Conservation (phyloP, 2,797 vertebrate species). For the Heteromormyrus szaboi region DNA sequence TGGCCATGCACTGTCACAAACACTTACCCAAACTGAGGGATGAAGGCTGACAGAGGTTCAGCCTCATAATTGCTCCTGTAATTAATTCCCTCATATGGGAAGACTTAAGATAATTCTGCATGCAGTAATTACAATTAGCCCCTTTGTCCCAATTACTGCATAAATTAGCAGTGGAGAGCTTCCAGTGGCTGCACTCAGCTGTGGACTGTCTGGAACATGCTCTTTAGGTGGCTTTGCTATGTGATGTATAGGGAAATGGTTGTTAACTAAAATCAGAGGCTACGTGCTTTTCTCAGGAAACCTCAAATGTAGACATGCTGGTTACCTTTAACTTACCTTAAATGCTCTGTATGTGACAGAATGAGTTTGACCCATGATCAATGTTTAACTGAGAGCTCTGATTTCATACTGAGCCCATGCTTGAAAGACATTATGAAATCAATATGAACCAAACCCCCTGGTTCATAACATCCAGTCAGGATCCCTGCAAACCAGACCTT, state of each 20-base stretch:
- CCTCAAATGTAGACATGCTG: background rate
- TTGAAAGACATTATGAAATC: background rate
- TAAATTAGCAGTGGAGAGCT: background rate
- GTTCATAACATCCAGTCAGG: background rate
- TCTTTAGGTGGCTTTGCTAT: background rate
- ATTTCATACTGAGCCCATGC: background rate
- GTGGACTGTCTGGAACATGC: background rate
- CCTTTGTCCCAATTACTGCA: conserved; percentile 22
- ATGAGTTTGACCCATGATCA: background rate
- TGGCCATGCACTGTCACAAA: background rate
- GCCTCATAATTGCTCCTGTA: conserved; percentile 18
- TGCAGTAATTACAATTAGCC: conserved; percentile 16
- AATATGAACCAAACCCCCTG: background rate
- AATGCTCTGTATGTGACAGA: background rate
- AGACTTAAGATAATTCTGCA: conserved; percentile 19
- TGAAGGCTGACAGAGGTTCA: conserved; percentile 5
- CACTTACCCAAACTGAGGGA: conserved; percentile 3
- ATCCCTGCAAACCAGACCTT: background rate
- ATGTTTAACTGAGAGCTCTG: background rate
- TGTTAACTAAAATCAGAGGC: background rate
- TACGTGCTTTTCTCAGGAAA: background rate
- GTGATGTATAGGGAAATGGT: background rate
- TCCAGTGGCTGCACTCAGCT: background rate
- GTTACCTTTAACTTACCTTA: background rate
- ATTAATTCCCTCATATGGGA: conserved; percentile 16